Evolutionary conservation across 1,140 invertebrate genomes (phyloP), one percentile per base, ranked within the genome.

Genomic region (Halictus rubicundus): DNA sequence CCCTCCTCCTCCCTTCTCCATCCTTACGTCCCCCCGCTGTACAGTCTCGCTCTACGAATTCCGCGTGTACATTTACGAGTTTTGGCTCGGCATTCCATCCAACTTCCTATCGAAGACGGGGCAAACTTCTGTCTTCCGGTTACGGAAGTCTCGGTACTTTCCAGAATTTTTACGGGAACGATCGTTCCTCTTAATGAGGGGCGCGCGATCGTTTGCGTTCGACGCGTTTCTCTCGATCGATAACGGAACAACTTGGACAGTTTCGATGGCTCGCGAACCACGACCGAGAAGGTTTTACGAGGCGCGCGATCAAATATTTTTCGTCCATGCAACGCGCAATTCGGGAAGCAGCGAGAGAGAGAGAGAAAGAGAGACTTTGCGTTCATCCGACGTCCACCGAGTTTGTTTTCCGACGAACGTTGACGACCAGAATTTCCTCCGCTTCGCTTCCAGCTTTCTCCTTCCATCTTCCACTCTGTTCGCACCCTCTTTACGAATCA

Each of bases 61-160:
- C 54, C 60, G 77, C 84, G 85, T 86, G 61, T 71, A 70, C 85
- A 77, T 86, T 86, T 86, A 86, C 81, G 81, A 78, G 70, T 86
- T 86, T 86, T 74, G 84, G 77, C 79, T 78, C 60, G 54, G 73
- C 63, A 71, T 72, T 64, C 52, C 68, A 39, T 52, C 72, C 72
- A 64, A 63, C 54, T 46, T 80, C 68, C 27, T 25, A 16, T 59
- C 78, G 65, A 66, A 78, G 76, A 59, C 68, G 7, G 46, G 37
- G 70, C 76, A 71, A 78, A 78, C 69, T 71, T 61, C 46, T 71
- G 68, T 78, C 76, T 72, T 57, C 68, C 68, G 16, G 57, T 16
- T 25, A 16, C 68, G 68, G 19, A 54, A 71, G 57, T 78, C 68
- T 27, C 68, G 76, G 68, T 71, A 42, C 76, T 78, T 54, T 25